phyloP scores from a whole-genome alignment of 2,888 invertebrate genomes.

The Microlaimidae sp. region DNA sequence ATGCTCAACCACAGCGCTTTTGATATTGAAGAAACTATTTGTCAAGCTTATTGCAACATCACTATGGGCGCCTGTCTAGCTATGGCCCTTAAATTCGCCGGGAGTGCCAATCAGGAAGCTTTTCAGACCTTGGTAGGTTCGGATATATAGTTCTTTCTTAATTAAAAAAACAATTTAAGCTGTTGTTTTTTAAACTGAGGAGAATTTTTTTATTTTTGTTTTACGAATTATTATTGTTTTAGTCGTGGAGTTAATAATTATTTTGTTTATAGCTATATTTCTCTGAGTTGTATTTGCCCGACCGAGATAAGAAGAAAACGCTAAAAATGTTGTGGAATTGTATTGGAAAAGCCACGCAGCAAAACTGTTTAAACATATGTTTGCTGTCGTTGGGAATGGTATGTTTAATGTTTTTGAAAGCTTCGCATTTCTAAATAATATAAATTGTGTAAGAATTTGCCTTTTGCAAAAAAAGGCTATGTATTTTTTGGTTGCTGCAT shows the following conservation, averaged over 20 bases:
- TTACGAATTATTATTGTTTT: no score
- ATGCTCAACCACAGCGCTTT: no score
- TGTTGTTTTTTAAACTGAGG: no score
- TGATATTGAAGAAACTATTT: slow-evolving; percentile 38
- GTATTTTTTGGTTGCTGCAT: no score
- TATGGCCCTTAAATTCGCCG: slow-evolving; percentile 78
- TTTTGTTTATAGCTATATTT: background rate
- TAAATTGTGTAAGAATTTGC: no score
- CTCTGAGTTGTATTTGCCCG: background rate
- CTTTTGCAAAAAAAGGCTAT: no score
- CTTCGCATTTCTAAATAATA: no score
- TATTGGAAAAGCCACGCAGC: slow-evolving; percentile 72
- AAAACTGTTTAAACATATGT: slow-evolving; percentile 66
- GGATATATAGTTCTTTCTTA: background rate
- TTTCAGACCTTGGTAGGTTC: slow-evolving; percentile 50
- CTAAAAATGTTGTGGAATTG: slow-evolving; percentile 41
- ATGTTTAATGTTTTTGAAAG: no score
- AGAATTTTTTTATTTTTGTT: no score
- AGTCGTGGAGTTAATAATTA: no score
- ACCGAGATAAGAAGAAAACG: background rate
- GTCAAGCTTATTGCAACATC: slow-evolving; percentile 80
- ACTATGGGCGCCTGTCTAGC: slow-evolving; percentile 84
- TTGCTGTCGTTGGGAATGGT: slow-evolving; percentile 64
- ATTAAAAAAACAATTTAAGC: no score
- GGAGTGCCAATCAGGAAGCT: slow-evolving; percentile 64